A percentile compares a stretch with the other conserved stretches of the same genome.
These are phyloP conservation scores for Drosophila asahinai DNA, from an alignment of 1,140 invertebrate genomes.

Conservation along the genomic window DNA sequence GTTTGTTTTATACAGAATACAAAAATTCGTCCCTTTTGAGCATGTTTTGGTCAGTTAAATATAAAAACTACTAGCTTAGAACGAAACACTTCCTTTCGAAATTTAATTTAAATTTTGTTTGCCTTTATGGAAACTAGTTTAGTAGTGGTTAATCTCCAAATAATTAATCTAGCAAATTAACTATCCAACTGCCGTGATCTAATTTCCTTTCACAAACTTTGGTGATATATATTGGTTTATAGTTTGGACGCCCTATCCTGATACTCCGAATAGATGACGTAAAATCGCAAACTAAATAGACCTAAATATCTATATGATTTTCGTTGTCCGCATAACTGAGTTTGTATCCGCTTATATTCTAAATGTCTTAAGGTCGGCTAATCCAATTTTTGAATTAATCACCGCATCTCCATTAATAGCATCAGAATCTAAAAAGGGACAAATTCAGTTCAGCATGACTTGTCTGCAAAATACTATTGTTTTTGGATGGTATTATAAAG, in stretches of 20 bases:
- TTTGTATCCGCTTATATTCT: constrained; percentile 4
- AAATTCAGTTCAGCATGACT: not conserved
- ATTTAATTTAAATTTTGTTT: constrained; percentile 1
- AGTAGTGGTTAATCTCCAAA: no score
- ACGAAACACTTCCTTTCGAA: not conserved
- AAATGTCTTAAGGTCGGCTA: not conserved
- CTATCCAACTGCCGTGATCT: no score
- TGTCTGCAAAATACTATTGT: not conserved
- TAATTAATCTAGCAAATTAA: no score
- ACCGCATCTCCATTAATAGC: not conserved
- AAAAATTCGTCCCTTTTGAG: not conserved
- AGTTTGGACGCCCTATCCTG: not conserved
- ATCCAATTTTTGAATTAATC: not conserved
- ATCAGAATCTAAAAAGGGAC: constrained; percentile 2
- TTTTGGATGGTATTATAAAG: not conserved
- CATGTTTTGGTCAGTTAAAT: constrained; percentile 4
- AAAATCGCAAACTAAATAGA: constrained; percentile 1
- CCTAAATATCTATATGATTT: constrained; percentile 1
- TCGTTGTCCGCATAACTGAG: not conserved
- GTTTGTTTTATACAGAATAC: not conserved
- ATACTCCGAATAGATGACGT: constrained; percentile 2
- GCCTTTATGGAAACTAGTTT: not conserved
- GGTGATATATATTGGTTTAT: constrained; percentile 5
- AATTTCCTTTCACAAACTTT: constrained; percentile 3
- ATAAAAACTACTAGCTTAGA: not conserved